Evolutionary conservation across 2,888 invertebrate species (phyloP), one percentile per base, ranked within the genome.

Genomic region (Drosophila meridionalis): DNA sequence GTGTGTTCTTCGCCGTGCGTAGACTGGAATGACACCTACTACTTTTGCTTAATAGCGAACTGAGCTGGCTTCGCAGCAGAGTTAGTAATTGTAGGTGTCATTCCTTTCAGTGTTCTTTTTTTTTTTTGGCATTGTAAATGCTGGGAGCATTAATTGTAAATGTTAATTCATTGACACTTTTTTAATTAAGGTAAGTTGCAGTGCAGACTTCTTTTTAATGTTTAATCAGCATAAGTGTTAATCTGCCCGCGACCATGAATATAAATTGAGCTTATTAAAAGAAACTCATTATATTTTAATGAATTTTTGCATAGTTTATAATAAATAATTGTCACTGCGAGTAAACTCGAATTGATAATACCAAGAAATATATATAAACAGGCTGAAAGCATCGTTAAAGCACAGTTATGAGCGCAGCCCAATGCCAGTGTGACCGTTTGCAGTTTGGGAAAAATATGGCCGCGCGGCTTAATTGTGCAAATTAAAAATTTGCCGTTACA

Each of bases 401-500:
- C 53, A 53, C 38, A 55, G 14, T 55, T 28, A 14, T 9, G 53
- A 28, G 53, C 28, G 30, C 56, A 12, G 4, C 9, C 3, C 11
- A 38, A 8, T 9, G 40, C 11, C 32, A 53, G 45, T 36, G 57
- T 61, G 57, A 30, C 57, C 38, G 26, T 40, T 50, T 32, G 38
- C 4, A 20, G 53, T n/a, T n/a, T 4, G 34, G 7, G 6, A 12
- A 40, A 73, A 43, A 48, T 7, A 36, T n/a, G 5, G 6, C 34
- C 8, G 4, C 38, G 30, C 42, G 57, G 56, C 42, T 59, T 69
- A 78, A 78, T 65, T 63, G 68, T 43, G 45, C 60, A 66, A 72
- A 78, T 76, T 72, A 68, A 55, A 66, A 79, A 65, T 56, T 59
- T 52, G 58, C 45, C 60, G 52, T 12, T 45, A 69, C 74, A 66